Evolutionary conservation across 1,140 invertebrate species (phyloP), one percentile per base, ranked within the genome.

Genomic region (Bilobella aurantiaca): DNA sequence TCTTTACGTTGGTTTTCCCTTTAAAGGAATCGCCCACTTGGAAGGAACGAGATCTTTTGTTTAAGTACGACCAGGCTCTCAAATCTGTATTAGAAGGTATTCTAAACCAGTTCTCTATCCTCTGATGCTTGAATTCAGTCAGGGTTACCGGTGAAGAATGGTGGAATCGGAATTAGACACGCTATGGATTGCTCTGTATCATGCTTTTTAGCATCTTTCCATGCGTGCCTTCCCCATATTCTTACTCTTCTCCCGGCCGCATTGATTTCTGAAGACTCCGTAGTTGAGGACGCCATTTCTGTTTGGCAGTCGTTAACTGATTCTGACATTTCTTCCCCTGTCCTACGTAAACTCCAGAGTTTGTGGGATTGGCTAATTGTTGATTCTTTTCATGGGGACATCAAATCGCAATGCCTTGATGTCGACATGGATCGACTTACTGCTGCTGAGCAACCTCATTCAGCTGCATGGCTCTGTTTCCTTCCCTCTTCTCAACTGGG

Each of bases 401-500:
- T 60, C 58, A 29, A 28, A 29, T 14, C 23, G 3, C 31, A 30
- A 12, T 57, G n/a, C 3, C 12, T 16, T 23, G 3, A 30, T 56
- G 61, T 8, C 3, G 23, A 59, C 42, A 63, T 3, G 37, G 63
- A 56, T 5, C 58, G 63, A 5, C n/a, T 63, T 2, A 2, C 34
- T 18, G 63, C 57, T 28, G 8, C 25, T 3, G 8, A 12, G 16
- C 25, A 62, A 8, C 57, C 56, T 14, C 12, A 64, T 14, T 3
- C 57, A 23, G 56, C 27, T 14, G 31, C 31, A 16, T 65, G 63
- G 63, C 34, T 65, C 12, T 30, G 34, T 14, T 12, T 57, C 3
- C 57, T 65, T 27, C 63, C 63, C 30, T 63, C 34, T 2, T 14
- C 56, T 14, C 34, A 29, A 16, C 2, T 65, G 3, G 63, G 63